A percentile compares a stretch with the other conserved stretches of the same genome.
These are phyloP conservation scores for Carcharodon carcharias DNA, from an alignment of 2,797 vertebrate genomes.

Conservation along the genomic window DNA sequence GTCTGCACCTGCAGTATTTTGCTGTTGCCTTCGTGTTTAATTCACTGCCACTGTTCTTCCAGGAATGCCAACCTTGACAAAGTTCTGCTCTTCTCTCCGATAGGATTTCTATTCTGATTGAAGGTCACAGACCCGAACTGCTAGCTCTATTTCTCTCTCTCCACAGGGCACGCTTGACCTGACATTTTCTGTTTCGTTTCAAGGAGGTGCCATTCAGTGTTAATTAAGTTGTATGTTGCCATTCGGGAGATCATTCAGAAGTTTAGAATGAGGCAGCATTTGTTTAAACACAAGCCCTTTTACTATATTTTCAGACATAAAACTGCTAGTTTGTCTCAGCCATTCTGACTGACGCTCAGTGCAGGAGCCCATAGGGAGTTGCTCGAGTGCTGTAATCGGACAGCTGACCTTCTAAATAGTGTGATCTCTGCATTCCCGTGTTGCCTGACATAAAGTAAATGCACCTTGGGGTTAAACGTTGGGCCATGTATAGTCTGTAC, in stretches of 20 bases:
- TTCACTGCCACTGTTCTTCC: background rate
- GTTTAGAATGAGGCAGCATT: no score
- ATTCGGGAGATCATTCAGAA: background rate
- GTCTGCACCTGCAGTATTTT: background rate
- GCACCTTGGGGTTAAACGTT: background rate
- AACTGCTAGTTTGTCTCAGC: background rate
- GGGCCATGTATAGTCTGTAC: background rate
- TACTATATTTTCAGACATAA: no score
- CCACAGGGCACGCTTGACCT: no score
- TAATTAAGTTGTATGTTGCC: background rate
- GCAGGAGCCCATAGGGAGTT: background rate
- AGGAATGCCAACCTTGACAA: background rate
- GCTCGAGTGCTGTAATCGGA: background rate
- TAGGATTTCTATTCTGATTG: no score
- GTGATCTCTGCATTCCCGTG: background rate
- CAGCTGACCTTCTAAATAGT: background rate
- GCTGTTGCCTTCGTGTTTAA: background rate
- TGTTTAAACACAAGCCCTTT: no score
- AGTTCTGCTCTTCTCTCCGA: no score
- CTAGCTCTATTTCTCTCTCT: no score
- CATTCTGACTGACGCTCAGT: background rate
- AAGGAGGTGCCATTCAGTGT: background rate
- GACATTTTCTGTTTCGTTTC: no score
- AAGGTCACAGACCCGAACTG: no score
- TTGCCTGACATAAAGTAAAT: background rate